Conservation (phyloP, 2,888 invertebrate genomes). For the Endomychus coccineus region DNA sequence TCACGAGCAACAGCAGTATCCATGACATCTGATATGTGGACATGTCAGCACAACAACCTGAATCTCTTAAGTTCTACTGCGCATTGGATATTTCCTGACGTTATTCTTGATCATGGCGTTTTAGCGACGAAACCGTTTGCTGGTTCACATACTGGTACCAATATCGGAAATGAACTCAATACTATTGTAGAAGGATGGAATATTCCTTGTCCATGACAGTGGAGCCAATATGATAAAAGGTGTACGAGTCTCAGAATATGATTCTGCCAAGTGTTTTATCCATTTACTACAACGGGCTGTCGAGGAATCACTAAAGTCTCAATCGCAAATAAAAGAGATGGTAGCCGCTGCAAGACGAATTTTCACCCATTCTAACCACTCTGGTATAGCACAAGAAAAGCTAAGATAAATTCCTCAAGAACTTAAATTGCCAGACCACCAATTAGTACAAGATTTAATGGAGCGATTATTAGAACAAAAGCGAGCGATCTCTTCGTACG, state of each 20-base stretch:
- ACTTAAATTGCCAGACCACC: conserved; percentile 22
- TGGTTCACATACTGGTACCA: no score
- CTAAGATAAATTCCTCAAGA: conserved; percentile 21
- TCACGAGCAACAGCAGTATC: no score
- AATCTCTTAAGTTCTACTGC: no score
- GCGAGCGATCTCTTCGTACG: conserved; percentile 8
- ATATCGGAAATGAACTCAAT: no score
- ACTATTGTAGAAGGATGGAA: no score
- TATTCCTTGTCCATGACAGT: conserved; percentile 22
- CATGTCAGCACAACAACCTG: no score
- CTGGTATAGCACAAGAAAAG: conserved; percentile 18
- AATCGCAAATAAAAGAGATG: conserved; percentile 20
- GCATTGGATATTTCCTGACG: no score
- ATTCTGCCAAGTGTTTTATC: conserved; percentile 22
- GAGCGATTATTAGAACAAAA: conserved; percentile 17
- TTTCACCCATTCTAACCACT: conserved; percentile 30
- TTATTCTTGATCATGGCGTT: no score
- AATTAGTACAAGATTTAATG: conserved; percentile 20
- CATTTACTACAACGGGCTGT: conserved; percentile 21
- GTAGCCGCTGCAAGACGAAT: conserved; percentile 21
- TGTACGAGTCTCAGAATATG: conserved; percentile 12
- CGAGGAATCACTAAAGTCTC: conserved; percentile 24
- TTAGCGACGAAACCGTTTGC: no score
- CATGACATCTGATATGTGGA: no score
- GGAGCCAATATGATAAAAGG: conserved; percentile 20